These are phyloP conservation scores for Troilus luridus DNA, from an alignment of 2,888 invertebrate genomes.

Conservation along the genomic window DNA sequence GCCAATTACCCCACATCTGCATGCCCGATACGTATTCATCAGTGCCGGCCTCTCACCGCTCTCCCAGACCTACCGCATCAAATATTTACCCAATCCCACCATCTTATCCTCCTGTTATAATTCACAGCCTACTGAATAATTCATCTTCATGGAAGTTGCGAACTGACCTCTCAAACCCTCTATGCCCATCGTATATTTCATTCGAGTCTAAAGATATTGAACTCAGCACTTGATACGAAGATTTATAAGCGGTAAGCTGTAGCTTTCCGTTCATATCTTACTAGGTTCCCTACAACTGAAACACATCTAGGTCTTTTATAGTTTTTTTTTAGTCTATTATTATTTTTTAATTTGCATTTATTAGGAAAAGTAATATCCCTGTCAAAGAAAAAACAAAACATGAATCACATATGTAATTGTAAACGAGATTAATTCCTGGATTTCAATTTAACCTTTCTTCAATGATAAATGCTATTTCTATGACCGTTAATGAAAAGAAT, in stretches of 20 bases:
- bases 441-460: too few species aligned
- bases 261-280: neutral
- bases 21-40: constrained; percentile 7
- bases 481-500: too few species aligned
- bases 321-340: too few species aligned
- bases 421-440: too few species aligned
- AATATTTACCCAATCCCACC: constrained; percentile 26
- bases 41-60: neutral
- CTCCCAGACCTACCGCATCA: neutral
- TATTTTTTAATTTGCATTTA: too few species aligned
- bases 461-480: too few species aligned
- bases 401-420: too few species aligned
- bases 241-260: neutral
- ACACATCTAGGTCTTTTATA: too few species aligned
- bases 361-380: too few species aligned
- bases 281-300: too few species aligned
- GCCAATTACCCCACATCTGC: neutral
- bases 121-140: constrained; percentile 15
- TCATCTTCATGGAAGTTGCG: neutral
- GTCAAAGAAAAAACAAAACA: too few species aligned
- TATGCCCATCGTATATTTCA: neutral
- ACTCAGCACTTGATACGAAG: neutral
- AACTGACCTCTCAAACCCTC: neutral
- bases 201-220: neutral
- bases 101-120: constrained; percentile 29